These are phyloP conservation scores for Bradypodion pumilum DNA, from an alignment of 2,797 vertebrate species.

Conservation along the genomic window DNA sequence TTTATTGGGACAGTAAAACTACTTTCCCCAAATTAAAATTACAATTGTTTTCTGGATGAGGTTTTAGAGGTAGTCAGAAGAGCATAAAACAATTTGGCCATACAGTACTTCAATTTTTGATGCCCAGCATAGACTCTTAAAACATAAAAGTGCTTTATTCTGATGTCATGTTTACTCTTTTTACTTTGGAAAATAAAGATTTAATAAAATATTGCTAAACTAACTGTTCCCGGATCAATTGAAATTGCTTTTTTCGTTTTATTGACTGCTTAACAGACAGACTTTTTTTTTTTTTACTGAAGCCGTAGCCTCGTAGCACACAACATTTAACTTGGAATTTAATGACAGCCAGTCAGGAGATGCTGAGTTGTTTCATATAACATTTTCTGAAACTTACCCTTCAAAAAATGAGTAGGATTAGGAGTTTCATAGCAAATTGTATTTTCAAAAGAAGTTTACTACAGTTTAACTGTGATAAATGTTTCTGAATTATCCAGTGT, in stretches of 20 bases:
- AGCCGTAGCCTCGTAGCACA: background rate
- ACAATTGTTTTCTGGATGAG: background rate
- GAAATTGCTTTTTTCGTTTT: slow-evolving; percentile 31
- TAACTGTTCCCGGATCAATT: slow-evolving; percentile 26
- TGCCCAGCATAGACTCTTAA: background rate
- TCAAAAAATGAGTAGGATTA: background rate
- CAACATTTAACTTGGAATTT: slow-evolving; percentile 6
- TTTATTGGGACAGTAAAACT: background rate
- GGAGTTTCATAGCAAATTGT: background rate
- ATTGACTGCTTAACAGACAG: slow-evolving; percentile 33
- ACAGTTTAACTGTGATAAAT: slow-evolving; percentile 3
- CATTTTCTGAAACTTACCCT: background rate
- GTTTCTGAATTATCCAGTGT: background rate
- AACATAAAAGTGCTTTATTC: background rate
- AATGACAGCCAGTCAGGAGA: slow-evolving; percentile 3
- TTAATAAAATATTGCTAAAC: slow-evolving; percentile 33
- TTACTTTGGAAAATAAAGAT: slow-evolving; percentile 21
- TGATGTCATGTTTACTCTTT: slow-evolving; percentile 5
- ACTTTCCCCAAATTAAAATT: background rate
- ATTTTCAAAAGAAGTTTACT: too few relatives aligned
- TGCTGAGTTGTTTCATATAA: background rate
- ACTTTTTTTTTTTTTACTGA: slow-evolving; percentile 36
- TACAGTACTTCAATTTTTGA: background rate
- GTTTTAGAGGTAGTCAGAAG: too few relatives aligned
- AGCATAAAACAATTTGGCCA: background rate